Conservation (phyloP, 1,140 invertebrate species). For the Trinorchestia longiramus region DNA sequence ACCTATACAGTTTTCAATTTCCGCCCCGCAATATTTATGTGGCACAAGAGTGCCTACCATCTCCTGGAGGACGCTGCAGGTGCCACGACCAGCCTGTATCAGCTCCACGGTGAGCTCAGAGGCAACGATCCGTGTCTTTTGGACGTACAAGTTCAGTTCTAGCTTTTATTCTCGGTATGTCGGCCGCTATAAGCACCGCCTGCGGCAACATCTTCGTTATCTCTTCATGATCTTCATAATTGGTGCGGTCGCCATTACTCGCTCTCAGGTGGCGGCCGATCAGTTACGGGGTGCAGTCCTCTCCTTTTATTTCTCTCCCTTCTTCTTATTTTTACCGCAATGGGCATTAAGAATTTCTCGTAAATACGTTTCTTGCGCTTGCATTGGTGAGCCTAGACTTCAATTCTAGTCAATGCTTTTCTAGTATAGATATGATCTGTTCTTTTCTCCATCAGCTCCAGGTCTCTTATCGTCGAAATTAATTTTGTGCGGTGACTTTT, state of each 20-base stretch:
- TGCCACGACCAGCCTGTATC: background rate
- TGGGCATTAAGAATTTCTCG: background rate
- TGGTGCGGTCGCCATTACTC: conserved; percentile 12
- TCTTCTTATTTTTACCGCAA: background rate
- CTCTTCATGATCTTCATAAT: conserved; percentile 37
- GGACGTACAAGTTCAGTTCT: background rate
- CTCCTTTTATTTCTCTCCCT: background rate
- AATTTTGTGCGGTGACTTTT: conserved; percentile 15
- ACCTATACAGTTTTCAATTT: conserved; percentile 17
- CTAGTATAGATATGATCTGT: background rate
- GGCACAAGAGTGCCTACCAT: background rate
- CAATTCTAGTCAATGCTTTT: background rate
- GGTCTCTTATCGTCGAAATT: conserved; percentile 4
- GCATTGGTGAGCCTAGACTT: background rate
- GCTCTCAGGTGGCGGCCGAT: conserved; percentile 7
- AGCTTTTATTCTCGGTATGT: conserved; percentile 11
- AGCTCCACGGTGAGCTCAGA: background rate
- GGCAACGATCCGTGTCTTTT: conserved; percentile 42
- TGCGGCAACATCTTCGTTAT: background rate
- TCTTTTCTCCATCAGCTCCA: background rate
- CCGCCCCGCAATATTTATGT: background rate
- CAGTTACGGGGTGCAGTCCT: conserved; percentile 26
- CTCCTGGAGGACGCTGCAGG: conserved; percentile 6
- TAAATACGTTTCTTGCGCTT: background rate
- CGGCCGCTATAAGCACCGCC: conserved; percentile 30